phyloP scores from a whole-genome alignment of 2,113 vertebrate genomes.

The Protobothrops flavoviridis region DNA sequence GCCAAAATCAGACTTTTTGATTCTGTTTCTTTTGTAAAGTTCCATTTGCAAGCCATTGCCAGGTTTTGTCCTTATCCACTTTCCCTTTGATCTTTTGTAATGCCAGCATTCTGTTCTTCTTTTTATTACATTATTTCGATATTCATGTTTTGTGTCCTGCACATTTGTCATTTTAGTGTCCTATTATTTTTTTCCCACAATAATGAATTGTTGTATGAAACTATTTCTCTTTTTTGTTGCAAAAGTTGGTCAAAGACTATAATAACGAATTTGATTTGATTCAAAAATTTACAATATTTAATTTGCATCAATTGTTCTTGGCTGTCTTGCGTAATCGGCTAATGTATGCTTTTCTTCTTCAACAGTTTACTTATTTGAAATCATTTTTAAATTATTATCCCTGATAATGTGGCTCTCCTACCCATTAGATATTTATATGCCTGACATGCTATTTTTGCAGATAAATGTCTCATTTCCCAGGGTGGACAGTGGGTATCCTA shows the following conservation, averaged over 20 bases:
- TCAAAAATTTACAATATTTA: background rate
- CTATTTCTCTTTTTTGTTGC: background rate
- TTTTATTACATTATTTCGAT: background rate
- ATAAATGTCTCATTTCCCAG: slow-evolving; percentile 5
- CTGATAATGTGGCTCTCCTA: background rate
- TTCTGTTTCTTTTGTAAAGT: background rate
- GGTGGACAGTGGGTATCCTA: background rate
- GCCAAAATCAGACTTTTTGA: background rate
- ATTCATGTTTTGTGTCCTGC: background rate
- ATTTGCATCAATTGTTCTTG: background rate
- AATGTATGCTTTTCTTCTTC: background rate
- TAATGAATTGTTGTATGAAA: background rate
- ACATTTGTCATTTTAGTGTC: background rate
- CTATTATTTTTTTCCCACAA: background rate
- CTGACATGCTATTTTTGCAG: background rate
- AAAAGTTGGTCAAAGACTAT: background rate
- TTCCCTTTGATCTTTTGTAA: background rate
- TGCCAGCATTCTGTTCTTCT: background rate
- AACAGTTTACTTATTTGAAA: background rate
- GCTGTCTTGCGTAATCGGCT: background rate
- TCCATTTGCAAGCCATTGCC: background rate
- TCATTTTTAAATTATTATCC: background rate
- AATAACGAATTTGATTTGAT: background rate
- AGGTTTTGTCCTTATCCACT: background rate
- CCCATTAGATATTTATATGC: background rate